phyloP scores from a whole-genome alignment of 2,797 vertebrate genomes.

The Hippopotamyrus pictus region DNA sequence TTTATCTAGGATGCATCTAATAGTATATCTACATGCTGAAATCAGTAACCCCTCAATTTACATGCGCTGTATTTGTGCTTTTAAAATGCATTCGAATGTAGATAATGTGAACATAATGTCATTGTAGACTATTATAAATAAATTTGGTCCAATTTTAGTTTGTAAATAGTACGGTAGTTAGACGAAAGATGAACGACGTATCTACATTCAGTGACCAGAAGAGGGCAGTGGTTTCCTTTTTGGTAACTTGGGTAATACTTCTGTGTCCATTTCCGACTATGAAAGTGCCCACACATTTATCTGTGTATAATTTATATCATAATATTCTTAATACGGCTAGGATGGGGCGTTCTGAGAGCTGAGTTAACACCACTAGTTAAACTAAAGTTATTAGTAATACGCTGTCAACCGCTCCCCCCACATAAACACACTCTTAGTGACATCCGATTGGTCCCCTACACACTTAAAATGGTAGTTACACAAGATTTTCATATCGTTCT shows the following conservation, averaged over 20 bases:
- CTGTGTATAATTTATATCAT: neutral
- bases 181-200: neutral
- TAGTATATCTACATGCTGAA: neutral
- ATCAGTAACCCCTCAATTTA: neutral
- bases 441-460: neutral
- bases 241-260: neutral
- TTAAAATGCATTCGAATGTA: neutral
- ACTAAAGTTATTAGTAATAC: neutral
- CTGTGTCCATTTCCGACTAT: neutral
- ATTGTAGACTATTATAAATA: neutral
- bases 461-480: neutral
- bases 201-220: neutral
- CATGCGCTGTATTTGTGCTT: neutral
- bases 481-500: neutral
- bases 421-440: neutral
- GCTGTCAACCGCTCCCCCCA: neutral
- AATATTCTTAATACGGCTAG: neutral
- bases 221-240: neutral
- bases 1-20: neutral
- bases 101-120: neutral
- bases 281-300: neutral
- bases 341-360: neutral
- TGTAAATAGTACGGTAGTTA: neutral
- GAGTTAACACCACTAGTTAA: neutral
- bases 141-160: neutral